phyloP scores from a whole-genome alignment of 2,888 invertebrate species.

The Pegoplata infirma region DNA sequence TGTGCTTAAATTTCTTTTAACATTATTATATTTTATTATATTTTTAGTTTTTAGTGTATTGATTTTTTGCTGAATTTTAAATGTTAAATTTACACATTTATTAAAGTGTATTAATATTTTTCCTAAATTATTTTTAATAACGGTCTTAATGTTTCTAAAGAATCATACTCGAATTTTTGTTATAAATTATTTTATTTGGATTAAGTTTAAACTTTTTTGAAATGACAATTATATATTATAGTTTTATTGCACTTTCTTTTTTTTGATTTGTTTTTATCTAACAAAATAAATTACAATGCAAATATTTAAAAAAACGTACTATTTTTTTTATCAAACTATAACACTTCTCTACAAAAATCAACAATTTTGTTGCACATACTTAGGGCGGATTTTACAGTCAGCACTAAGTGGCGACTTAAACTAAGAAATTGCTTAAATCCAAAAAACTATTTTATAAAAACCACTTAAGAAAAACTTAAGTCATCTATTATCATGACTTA shows the following conservation, averaged over 20 bases:
- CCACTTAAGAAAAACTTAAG: too few species aligned
- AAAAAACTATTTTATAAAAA: too few species aligned
- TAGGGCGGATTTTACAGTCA: too few species aligned
- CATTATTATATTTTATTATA: not conserved
- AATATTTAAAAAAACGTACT: not conserved
- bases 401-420: too few species aligned
- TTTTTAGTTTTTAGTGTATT: not conserved
- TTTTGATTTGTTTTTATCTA: not conserved
- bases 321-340: not conserved
- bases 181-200: slow-evolving; percentile 16
- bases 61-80: slow-evolving; percentile 25
- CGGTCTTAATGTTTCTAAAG: not conserved
- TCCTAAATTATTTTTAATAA: not conserved
- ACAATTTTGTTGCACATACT: too few species aligned
- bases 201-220: slow-evolving; percentile 8
- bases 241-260: not conserved
- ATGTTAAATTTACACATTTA: not conserved
- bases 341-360: too few species aligned
- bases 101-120: not conserved
- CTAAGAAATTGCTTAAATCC: too few species aligned
- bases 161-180: slow-evolving; percentile 34
- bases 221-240: not conserved
- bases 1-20: not conserved
- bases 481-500: too few species aligned
- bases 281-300: not conserved